A percentile compares a stretch with the other conserved stretches of the same genome.
Evolutionary conservation across 2,113 vertebrate genomes (phyloP).

Genomic region (Sprattus sprattus): DNA sequence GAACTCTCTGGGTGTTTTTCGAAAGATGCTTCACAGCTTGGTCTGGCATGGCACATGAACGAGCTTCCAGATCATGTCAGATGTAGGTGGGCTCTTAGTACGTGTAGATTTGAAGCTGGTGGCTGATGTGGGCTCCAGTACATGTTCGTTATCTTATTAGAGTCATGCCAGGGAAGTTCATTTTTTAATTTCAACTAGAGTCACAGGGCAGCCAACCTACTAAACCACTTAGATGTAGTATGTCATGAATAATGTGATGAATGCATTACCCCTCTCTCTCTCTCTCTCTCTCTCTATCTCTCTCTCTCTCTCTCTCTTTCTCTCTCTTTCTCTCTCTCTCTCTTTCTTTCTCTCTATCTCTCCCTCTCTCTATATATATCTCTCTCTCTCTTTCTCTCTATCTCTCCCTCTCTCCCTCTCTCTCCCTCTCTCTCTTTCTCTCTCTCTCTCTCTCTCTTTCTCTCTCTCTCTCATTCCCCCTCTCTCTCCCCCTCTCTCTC

Average conservation of each 20-base stretch:
- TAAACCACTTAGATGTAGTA: neutral
- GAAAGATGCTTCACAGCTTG: no score
- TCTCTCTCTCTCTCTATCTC: neutral
- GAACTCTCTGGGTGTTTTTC: no score
- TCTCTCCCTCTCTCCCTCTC: neutral
- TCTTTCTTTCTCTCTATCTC: neutral
- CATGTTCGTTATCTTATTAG: no score
- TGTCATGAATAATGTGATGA: neutral
- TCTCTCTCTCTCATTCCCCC: neutral
- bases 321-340: neutral
- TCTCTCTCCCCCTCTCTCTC: neutral
- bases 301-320: neutral
- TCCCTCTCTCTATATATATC: neutral
- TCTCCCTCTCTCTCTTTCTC: neutral
- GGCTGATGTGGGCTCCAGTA: no score
- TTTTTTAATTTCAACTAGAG: neutral
- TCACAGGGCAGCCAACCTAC: neutral
- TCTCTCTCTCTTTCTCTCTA: neutral
- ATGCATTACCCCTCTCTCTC: neutral
- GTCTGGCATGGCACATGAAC: no score
- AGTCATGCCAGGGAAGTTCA: neutral
- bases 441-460: neutral
- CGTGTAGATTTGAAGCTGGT: no score
- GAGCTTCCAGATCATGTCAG: no score
- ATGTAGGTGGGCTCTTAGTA: no score